phyloP scores from a whole-genome alignment of 1,140 invertebrate species.

The Cylas formicarius region DNA sequence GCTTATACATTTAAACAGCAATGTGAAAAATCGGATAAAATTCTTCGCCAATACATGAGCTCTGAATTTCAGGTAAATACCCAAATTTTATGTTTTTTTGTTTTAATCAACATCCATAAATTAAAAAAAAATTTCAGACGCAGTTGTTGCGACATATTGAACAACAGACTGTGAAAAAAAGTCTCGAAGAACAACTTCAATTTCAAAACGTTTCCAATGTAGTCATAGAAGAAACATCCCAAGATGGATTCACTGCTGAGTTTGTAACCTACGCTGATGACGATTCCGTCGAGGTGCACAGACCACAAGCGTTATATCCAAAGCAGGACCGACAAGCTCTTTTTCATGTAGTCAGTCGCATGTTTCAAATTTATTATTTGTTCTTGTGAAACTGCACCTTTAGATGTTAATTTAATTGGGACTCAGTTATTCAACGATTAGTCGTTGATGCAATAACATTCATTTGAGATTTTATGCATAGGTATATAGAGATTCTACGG shows the following conservation, averaged over 20 bases:
- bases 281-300: too few species aligned
- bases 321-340: too few species aligned
- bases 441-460: too few species aligned
- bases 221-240: too few species aligned
- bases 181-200: constrained; percentile 17
- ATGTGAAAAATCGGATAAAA: constrained; percentile 44
- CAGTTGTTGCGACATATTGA: constrained; percentile 4
- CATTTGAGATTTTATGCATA: too few species aligned
- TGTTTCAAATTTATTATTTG: too few species aligned
- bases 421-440: too few species aligned
- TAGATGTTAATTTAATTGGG: too few species aligned
- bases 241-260: background rate
- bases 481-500: too few species aligned
- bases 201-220: constrained; percentile 6
- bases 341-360: too few species aligned
- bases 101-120: background rate
- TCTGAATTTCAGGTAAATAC: constrained; percentile 41
- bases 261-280: constrained; percentile 8
- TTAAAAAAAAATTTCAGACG: constrained; percentile 1
- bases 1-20: constrained; percentile 47
- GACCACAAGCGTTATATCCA: too few species aligned
- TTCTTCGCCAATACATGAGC: constrained; percentile 37
- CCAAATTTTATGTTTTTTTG: constrained; percentile 2
- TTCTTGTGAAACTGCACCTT: too few species aligned
- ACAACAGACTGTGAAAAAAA: constrained; percentile 14